Evolutionary conservation across 1,140 invertebrate species (phyloP), one percentile per base, ranked within the genome.

Genomic region (Papilio dardanus): DNA sequence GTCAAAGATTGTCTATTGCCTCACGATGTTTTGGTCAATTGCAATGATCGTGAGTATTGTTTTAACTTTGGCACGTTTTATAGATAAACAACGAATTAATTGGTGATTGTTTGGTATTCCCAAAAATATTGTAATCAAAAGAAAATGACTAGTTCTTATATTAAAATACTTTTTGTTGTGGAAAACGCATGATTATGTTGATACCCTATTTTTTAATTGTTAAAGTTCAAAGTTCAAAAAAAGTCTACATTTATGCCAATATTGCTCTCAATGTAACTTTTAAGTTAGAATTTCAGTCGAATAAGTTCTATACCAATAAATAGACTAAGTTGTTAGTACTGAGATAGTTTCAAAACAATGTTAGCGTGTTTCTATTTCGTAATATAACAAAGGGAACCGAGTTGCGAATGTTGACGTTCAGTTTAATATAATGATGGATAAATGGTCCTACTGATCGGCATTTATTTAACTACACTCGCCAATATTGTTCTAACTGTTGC

Each of bases 351-450:
- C 10, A 50, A 50, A n/a, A 50, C 21, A 28, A 1, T 28, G 12
- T 62, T 62, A n/a, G 54, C 54, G 24, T 62, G 54, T 62, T 62
- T 30, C 19, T 24, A 58, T 58, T 62, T 10, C 54, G 21, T 62
- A 62, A 58, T 10, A 3, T 3, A 62, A 28, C 21, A 28, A 62
- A 54, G 19, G 50, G 21, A 62, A 62, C 24, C 21, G 24, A 30
- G 54, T 62, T 54, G 50, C 50, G 50, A 21, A 54, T 24, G 21
- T 54, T 24, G 54, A 28, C 54, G 54, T 62, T 62, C 21, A 62
- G 54, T 62, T 62, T 16, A 28, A 62, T 4, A 62, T 62, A 62
- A 62, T 62, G 54, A 62, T 62, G 54, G 54, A 54, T 28, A 62
- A 62, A 28, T 28, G 54, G 54, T 3, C 24, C 54, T 30, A 28